Conservation (phyloP, 2,888 invertebrate species). For the Archips crataeganus region DNA sequence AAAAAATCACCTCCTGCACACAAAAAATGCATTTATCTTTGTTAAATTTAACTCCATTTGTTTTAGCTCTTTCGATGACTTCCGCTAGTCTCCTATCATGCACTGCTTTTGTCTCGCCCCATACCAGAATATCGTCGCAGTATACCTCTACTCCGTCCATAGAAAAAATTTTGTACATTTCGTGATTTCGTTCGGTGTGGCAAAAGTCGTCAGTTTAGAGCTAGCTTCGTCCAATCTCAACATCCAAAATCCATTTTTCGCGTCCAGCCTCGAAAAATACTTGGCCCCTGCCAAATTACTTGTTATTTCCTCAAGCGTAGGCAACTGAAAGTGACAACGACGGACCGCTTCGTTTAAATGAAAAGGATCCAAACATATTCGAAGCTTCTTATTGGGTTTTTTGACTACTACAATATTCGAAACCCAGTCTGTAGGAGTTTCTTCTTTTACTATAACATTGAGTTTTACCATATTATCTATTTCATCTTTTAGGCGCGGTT, state of each 20-base stretch:
- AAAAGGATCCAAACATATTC: conserved; percentile 32
- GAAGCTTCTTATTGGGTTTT: conserved; percentile 25
- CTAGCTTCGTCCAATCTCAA: conserved; percentile 25
- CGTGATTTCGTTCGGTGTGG: conserved; percentile 25
- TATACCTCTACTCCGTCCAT: conserved; percentile 9
- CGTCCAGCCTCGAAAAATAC: conserved; percentile 41
- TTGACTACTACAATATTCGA: conserved; percentile 16
- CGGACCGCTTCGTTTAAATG: conserved; percentile 38
- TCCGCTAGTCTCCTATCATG: conserved; percentile 4
- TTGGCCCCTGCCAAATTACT: conserved; percentile 22
- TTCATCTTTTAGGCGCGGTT: conserved; percentile 14
- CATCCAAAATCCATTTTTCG: conserved; percentile 42
- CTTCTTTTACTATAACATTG: conserved; percentile 27
- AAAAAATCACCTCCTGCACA: background rate
- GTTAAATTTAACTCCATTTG: conserved; percentile 6
- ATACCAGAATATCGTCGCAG: conserved; percentile 6
- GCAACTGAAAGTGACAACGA: conserved; percentile 41
- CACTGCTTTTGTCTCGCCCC: background rate
- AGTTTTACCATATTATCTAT: conserved; percentile 24
- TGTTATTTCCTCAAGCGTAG: conserved; percentile 41
- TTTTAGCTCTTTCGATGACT: background rate
- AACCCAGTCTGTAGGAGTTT: conserved; percentile 35
- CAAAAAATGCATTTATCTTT: background rate
- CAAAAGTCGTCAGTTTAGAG: conserved; percentile 38
- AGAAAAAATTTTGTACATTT: conserved; percentile 10